These are phyloP conservation scores for Aegotheles bennettii DNA, from an alignment of 2,113 vertebrate genomes.

Conservation along the genomic window DNA sequence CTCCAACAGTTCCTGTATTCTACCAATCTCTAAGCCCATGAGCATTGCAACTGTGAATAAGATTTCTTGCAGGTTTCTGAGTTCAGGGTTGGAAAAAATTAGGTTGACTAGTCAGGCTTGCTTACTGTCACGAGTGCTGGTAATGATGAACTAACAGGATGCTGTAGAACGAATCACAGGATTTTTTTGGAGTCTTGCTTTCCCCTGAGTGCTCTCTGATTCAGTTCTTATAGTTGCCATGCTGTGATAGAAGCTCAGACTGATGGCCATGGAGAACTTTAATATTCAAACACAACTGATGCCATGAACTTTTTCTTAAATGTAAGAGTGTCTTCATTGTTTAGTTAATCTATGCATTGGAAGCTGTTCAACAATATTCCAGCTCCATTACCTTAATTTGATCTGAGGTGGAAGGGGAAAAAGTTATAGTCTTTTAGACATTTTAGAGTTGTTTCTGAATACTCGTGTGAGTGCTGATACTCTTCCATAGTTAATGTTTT, in stretches of 20 bases:
- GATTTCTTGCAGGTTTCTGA: neutral
- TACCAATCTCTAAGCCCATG: neutral
- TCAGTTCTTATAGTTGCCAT: neutral
- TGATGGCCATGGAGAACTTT: neutral
- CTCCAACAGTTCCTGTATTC: neutral
- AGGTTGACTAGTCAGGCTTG: neutral
- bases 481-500: neutral
- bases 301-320: neutral
- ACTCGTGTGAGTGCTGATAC: neutral
- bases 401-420: neutral
- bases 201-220: constrained; percentile 22
- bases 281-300: neutral
- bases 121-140: constrained; percentile 31
- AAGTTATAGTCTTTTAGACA: neutral
- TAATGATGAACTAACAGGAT: neutral
- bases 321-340: neutral
- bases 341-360: neutral
- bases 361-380: neutral
- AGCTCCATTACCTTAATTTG: neutral
- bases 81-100: neutral
- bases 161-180: constrained; percentile 57
- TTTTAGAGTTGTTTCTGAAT: neutral
- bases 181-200: constrained; percentile 54
- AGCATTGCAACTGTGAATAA: neutral
- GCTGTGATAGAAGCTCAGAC: neutral